Percentiles rank a stretch among this genome's conserved stretches.
Evolutionary conservation across 2,888 invertebrate species (phyloP).

Genomic region (Mesorhabditis belari): DNA sequence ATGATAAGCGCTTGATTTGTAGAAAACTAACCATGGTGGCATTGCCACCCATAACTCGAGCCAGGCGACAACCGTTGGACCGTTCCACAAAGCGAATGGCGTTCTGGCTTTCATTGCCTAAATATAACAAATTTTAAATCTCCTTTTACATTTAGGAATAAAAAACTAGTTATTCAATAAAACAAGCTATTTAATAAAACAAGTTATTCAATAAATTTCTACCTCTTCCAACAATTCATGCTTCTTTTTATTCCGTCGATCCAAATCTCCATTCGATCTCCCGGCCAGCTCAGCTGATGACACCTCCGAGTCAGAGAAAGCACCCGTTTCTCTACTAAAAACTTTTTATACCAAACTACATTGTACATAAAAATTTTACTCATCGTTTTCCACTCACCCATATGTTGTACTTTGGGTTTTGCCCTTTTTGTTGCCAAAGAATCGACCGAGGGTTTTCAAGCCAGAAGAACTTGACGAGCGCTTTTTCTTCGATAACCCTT

Average conservation of each 20-base stretch:
- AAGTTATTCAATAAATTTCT: too few species aligned
- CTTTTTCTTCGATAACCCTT: constrained; percentile 49
- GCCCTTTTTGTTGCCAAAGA: constrained; percentile 90
- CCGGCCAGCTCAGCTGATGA: constrained; percentile 27
- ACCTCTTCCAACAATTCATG: constrained; percentile 92
- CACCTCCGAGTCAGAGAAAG: constrained; percentile 45
- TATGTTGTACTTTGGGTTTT: too few species aligned
- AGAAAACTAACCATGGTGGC: constrained; percentile 86
- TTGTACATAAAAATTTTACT: too few species aligned
- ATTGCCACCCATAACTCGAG: constrained; percentile 99
- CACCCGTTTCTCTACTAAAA: constrained; percentile 26
- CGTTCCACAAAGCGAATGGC: constrained; percentile 98
- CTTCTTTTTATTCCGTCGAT: constrained; percentile 72
- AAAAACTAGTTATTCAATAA: too few species aligned
- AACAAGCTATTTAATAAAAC: too few species aligned
- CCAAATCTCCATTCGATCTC: constrained; percentile 30
- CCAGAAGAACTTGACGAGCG: constrained; percentile 73
- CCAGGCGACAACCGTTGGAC: constrained; percentile 99
- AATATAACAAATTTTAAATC: too few species aligned
- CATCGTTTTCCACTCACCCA: too few species aligned
- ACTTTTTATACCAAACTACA: too few species aligned
- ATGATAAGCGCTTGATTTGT: too few species aligned
- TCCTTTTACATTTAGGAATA: too few species aligned
- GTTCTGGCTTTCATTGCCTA: constrained; percentile 99
- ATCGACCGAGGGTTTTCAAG: constrained; percentile 87